Percentiles rank a stretch among this genome's conserved stretches.
These are phyloP conservation scores for Diachasma alloeum DNA, from an alignment of 1,140 invertebrate species.

Conservation along the genomic window DNA sequence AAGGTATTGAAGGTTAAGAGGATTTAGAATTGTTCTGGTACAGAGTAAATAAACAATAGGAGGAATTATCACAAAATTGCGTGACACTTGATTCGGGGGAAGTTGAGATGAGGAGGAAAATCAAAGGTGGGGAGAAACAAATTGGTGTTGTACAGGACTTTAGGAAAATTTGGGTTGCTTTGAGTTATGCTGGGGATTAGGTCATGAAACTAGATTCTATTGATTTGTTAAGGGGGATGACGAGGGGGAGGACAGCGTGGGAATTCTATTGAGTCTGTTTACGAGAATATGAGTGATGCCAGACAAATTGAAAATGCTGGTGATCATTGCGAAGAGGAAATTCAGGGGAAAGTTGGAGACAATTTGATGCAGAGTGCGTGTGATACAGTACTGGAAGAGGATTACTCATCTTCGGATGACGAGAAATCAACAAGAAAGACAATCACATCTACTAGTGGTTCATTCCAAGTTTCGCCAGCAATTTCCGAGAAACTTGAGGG, in stretches of 20 bases:
- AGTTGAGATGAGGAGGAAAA: too few species aligned
- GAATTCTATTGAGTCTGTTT: too few species aligned
- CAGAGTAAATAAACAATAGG: too few species aligned
- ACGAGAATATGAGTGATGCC: not conserved
- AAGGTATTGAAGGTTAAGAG: conserved; percentile 44
- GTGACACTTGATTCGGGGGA: too few species aligned
- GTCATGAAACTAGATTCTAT: conserved; percentile 17
- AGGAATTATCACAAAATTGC: too few species aligned
- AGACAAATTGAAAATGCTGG: conserved; percentile 44
- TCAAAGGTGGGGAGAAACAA: too few species aligned
- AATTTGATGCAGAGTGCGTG: conserved; percentile 53
- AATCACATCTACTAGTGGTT: conserved; percentile 67
- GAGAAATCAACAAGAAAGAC: conserved; percentile 46
- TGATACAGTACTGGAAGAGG: conserved; percentile 54
- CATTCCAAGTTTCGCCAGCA: conserved; percentile 68
- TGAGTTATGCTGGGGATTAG: conserved; percentile 69
- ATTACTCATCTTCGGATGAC: conserved; percentile 59
- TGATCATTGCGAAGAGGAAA: conserved; percentile 24
- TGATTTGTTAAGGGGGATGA: too few species aligned
- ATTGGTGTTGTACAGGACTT: conserved; percentile 73
- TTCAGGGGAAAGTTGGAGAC: conserved; percentile 52
- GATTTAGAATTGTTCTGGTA: too few species aligned
- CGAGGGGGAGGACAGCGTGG: too few species aligned
- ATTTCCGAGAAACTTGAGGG: conserved; percentile 52
- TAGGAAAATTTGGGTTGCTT: conserved; percentile 78